Percentiles rank a stretch among this genome's conserved stretches.
These are phyloP conservation scores for Clamator glandarius DNA, from an alignment of 2,797 vertebrate species.

Conservation along the genomic window DNA sequence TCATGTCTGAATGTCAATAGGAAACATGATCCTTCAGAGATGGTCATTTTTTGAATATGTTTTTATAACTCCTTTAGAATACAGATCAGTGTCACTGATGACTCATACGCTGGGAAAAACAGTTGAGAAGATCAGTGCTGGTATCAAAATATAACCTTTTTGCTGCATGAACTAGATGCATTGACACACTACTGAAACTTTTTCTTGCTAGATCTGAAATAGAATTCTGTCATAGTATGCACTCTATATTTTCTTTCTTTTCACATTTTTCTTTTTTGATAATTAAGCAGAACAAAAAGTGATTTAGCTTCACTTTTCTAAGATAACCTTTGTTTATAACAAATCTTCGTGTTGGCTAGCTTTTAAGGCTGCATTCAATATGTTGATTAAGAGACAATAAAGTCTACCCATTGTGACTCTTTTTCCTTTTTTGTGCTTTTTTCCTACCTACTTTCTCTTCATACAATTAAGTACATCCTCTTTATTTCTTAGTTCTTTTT, in stretches of 20 bases:
- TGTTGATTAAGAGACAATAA: not conserved
- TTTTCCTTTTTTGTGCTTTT: not conserved
- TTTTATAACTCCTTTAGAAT: constrained; percentile 1
- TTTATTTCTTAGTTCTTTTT: not conserved
- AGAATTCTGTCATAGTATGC: not conserved
- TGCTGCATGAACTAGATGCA: not conserved
- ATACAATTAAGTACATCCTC: not conserved
- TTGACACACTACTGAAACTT: not conserved
- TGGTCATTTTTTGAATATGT: not conserved
- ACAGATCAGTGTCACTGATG: not conserved
- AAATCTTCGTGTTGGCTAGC: not conserved
- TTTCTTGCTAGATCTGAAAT: not conserved
- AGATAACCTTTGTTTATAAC: not conserved
- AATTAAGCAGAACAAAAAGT: not conserved
- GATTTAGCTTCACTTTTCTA: constrained; percentile 6
- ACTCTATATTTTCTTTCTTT: fast-evolving
- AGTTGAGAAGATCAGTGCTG: not conserved
- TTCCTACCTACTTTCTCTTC: not conserved
- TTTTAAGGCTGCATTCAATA: not conserved
- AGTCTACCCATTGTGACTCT: not conserved
- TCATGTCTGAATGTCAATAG: not conserved
- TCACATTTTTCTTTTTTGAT: not conserved
- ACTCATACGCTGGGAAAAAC: not conserved
- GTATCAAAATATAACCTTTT: not conserved
- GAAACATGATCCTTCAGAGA: not conserved